Evolutionary conservation across 2,888 invertebrate species (phyloP), one percentile per base, ranked within the genome.

Genomic region (Pseudoips prasinana): DNA sequence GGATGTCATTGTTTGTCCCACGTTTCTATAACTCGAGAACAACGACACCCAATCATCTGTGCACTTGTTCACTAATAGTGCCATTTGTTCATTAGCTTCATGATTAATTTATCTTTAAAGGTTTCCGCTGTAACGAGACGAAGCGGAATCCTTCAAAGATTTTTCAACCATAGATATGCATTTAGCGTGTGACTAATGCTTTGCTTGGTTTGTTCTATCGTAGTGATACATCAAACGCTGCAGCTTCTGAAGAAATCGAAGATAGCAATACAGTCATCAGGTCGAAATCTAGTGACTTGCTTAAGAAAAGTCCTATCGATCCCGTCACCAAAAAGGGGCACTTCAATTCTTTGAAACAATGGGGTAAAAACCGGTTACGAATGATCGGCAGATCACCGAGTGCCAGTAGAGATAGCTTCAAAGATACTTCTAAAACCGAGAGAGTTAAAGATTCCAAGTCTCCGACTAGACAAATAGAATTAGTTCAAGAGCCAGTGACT

Each of bases 311-410:
- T 49, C 90, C 92, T 24, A 89, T 90, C 27, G 92, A 93, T 56
- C 86, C 79, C 25, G 64, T 78, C 31, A 68, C 73, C 38, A 90
- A 90, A 67, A 88, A 88, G 47, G 92, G 93, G 26, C 94, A 94
- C 67, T 94, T 96, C 74, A 94, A 95, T 73, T 93, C 94, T 11
- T 81, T 96, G 35, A 95, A 95, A 74, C 94, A 95, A 69, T 96
- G 96, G 96, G 95, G 96, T 36, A 93, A 93, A 69, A 95, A 92
- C 60, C 91, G 95, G 54, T 90, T 96, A 70, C 92, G 91, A 73
- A 89, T 94, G 66, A 94, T 95, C 64, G 93, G 93, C 57, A 90
- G 92, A 75, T 90, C 90, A 37, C 87, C 90, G 10, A 91, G 91
- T 53, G 77, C 86, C 30, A 91, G 90, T 73, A 87, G 77, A 77